Conservation (phyloP, 1,140 invertebrate genomes). For the Tetramorium alpestre region DNA sequence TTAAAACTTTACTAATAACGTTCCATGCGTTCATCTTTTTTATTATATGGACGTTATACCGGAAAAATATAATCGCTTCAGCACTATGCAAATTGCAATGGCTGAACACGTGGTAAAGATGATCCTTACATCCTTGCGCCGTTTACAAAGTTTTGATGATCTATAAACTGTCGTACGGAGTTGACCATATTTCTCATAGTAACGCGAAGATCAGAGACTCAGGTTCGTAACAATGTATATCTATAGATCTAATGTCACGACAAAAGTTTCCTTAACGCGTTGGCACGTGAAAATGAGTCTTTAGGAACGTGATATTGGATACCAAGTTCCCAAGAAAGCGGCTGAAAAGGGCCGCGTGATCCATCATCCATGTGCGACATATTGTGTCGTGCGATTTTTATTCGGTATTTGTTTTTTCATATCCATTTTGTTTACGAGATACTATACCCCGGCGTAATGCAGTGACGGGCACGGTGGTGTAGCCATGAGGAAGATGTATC, state of each 20-base stretch:
- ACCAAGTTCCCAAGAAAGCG: constrained; percentile 41
- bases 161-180: background rate
- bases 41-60: background rate
- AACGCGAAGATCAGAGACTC: constrained; percentile 22
- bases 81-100: background rate
- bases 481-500: constrained; percentile 59
- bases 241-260: background rate
- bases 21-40: background rate
- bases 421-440: constrained; percentile 57
- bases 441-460: constrained; percentile 15
- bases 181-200: background rate
- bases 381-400: constrained; percentile 47
- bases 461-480: constrained; percentile 42
- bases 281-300: constrained; percentile 48
- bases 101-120: background rate
- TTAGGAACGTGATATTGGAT: constrained; percentile 36
- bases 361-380: constrained; percentile 45
- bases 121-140: background rate
- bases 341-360: constrained; percentile 24
- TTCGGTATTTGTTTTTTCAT: constrained; percentile 60
- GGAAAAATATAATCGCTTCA: background rate
- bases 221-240: background rate
- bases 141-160: constrained; percentile 6
- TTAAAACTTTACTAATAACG: background rate
- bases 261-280: constrained; percentile 16